Percentiles rank a stretch among this genome's conserved stretches.
These are phyloP conservation scores for Prionace glauca DNA, from an alignment of 2,797 vertebrate genomes.

Conservation along the genomic window DNA sequence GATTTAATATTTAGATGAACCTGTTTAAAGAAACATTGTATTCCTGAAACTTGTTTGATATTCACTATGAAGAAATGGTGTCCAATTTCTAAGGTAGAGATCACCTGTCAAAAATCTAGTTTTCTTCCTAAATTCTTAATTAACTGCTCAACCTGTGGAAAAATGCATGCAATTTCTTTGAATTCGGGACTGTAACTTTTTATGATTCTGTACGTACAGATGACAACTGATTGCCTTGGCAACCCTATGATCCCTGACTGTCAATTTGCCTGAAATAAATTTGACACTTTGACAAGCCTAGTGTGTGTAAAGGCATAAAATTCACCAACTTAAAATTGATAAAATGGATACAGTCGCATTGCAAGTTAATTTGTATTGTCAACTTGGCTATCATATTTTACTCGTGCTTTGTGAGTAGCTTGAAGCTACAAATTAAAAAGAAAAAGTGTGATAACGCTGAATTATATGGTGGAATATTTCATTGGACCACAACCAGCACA, in stretches of 20 bases:
- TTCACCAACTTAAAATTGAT: constrained; percentile 10
- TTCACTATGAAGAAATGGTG: not conserved
- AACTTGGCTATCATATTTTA: constrained; percentile 6
- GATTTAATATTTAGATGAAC: not conserved
- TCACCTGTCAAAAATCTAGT: not conserved
- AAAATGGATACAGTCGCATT: not conserved
- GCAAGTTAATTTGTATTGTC: constrained; percentile 26
- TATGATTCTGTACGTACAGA: not conserved
- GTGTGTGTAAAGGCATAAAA: not conserved
- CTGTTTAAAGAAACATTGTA: not conserved
- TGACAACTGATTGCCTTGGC: not conserved
- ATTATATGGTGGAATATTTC: not conserved
- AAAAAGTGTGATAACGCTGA: not conserved
- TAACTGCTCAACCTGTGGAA: not conserved
- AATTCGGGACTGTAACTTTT: not conserved
- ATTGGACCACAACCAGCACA: not conserved
- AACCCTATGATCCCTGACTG: not conserved
- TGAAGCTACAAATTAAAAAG: not conserved
- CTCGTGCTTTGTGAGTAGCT: not conserved
- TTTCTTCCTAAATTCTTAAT: not conserved
- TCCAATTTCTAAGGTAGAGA: not conserved
- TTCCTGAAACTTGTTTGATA: not conserved
- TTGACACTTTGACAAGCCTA: not conserved
- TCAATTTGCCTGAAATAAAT: constrained; percentile 26
- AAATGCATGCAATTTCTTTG: not conserved